Base-by-base conservation (phyloP, 1,140 invertebrate species). In the Halictus rubicundus region DNA sequence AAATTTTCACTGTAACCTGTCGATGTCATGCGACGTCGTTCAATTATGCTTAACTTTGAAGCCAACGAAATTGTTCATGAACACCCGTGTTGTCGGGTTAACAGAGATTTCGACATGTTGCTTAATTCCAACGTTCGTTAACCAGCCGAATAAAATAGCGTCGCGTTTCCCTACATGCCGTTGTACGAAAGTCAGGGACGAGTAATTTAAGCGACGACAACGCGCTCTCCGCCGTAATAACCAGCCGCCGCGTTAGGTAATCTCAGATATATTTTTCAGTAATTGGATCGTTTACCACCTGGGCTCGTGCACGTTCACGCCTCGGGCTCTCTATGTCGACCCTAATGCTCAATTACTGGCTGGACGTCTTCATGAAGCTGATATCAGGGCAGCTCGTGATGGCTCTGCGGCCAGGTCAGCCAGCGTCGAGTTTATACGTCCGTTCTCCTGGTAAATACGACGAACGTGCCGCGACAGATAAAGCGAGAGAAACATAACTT, bases 261-360 rank as follows among this genome's bases (percentile, higher is more conserved):
- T 78, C 76, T 78, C 23, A 37, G 76, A 64, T 52, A 59, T 83
- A 84, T 83, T 84, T 83, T 84, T 80, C 66, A 68, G 68, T 83
- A 84, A 84, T 84, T 83, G 82, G 81, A 71, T 84, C 77, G 70
- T 84, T 84, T 84, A 80, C 60, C 60, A 84, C 59, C 75, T 68
- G 81, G 68, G 46, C 52, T 71, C 32, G 61, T 9, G 21, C 21
- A 21, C 70, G 81, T 83, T 80, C 68, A 61, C 76, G 52, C 60
- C 63, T 46, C 57, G 49, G 59, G 8, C 21, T 76, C 52, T 63
- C 66, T 49, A 42, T 70, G 42, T 70, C 76, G 72, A 70, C 81
- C 70, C 23, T 83, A 83, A 83, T 84, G 70, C 61, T 75, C 81
- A 80, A 84, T 84, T 84, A 84, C 71, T 21, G 65, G 61, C 66